Evolutionary conservation across 2,797 vertebrate species (phyloP), one percentile per base, ranked within the genome.

Genomic region (Toxotes lorentzi): DNA sequence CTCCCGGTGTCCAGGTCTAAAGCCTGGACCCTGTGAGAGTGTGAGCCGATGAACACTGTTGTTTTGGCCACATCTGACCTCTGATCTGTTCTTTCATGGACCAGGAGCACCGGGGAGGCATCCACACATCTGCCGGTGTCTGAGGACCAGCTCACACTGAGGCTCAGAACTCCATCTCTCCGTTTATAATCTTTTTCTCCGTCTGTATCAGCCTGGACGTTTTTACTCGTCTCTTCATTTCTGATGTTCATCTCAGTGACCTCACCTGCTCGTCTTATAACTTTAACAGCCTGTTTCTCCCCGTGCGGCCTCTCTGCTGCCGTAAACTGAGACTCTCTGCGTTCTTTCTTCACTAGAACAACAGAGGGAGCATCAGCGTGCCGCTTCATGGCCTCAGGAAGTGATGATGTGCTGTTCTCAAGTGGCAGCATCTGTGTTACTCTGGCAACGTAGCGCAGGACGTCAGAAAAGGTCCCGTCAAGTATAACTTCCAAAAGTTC

Each of bases 101-200:
- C 34, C 13, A 98, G 17, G 64, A 99, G 61, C 60, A 97, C 91
- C 0, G 98, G 97, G 0, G 98, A 99, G 5, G 98, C 97, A 24
- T 99, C 98, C 62, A 99, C 97, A 82, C 98, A 99, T 79, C 96
- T 96, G 74, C 96, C 95, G 0, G 97, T 97, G 86, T 99, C 96
- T 16, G 97, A 97, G 57, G 88, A 96, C 98, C 98, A 99, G 67
- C 93, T 93, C 85, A 96, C 0, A 0, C 43, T 9, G 7, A 98
- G 85, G 2, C 58, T 63, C 84, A 96, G 35, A 0, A 43, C 64
- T 7, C 7, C 70, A 7, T 7, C 66, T 17, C 16, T 3, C 14
- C 0, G 0, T 5, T 32, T 41, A 17, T 45, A 35, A 14, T 34
- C 54, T 7, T 34, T 53, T 4, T 24, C 48, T 48, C 19, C 2